Evolutionary conservation across 2,113 vertebrate genomes (phyloP).

Genomic region (Antennarius striatus): DNA sequence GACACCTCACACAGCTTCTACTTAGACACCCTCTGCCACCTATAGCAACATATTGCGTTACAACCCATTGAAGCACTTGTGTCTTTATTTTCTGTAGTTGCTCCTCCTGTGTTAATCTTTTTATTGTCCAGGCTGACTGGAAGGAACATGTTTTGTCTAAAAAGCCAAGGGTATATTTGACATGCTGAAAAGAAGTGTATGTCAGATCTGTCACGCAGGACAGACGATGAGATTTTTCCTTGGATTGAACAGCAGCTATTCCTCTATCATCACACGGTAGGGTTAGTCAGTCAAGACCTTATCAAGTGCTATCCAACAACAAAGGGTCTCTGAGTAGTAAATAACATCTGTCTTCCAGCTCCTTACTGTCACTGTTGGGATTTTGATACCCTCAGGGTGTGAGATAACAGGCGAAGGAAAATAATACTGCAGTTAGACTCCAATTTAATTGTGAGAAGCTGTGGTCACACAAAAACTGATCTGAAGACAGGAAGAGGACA

Average conservation of each 20-base stretch:
- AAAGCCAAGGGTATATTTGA: constrained; percentile 31
- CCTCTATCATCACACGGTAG: constrained; percentile 42
- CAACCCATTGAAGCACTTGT: constrained; percentile 23
- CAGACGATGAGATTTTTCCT: constrained; percentile 25
- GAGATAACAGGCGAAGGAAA: constrained; percentile 63
- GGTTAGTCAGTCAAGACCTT: constrained; percentile 56
- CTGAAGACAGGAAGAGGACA: constrained; percentile 30
- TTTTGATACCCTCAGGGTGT: constrained; percentile 58
- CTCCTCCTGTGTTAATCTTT: constrained; percentile 43
- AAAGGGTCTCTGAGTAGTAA: constrained; percentile 55
- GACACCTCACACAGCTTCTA: constrained; percentile 55
- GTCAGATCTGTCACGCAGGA: constrained; percentile 50
- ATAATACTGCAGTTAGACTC: constrained; percentile 69
- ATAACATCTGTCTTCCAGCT: constrained; percentile 61
- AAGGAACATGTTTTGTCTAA: constrained; percentile 32
- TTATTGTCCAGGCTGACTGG: constrained; percentile 50
- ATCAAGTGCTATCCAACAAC: constrained; percentile 60
- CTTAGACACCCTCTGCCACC: constrained; percentile 71
- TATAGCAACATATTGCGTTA: constrained; percentile 62
- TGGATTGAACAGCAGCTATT: constrained; percentile 25
- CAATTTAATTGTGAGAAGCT: constrained; percentile 66
- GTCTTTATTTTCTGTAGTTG: constrained; percentile 28
- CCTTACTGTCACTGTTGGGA: constrained; percentile 45
- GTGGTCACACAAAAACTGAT: constrained; percentile 12
- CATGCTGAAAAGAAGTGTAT: constrained; percentile 33